Conservation (phyloP, 2,113 vertebrate species). For the Nanorana parkeri region DNA sequence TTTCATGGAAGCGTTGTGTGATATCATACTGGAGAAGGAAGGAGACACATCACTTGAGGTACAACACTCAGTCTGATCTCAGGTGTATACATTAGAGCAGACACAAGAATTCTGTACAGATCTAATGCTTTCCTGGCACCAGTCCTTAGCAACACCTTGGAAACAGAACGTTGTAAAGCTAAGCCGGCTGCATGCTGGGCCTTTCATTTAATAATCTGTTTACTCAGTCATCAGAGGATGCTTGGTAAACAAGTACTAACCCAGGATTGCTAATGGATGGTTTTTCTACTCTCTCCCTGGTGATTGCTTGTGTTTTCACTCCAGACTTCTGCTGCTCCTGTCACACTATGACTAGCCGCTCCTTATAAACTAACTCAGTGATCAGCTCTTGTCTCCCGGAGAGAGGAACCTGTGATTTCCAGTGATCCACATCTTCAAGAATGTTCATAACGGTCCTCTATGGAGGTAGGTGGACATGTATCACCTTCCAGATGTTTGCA, state of each 20-base stretch:
- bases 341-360: background rate
- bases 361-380: background rate
- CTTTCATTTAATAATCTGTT: slow-evolving; percentile 10
- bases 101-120: background rate
- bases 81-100: background rate
- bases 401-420: background rate
- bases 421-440: background rate
- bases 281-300: background rate
- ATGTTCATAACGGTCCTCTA: slow-evolving; percentile 53
- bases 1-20: too few relatives aligned
- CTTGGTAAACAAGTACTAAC: slow-evolving; percentile 13
- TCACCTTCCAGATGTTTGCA: too few relatives aligned
- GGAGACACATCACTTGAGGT: background rate
- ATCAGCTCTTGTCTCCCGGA: background rate
- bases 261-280: background rate
- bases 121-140: background rate
- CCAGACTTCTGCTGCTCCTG: background rate
- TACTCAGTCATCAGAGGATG: background rate
- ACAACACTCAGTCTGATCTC: background rate
- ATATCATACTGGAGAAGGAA: background rate
- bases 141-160: slow-evolving; percentile 16
- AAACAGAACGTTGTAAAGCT: slow-evolving; percentile 19
- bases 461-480: slow-evolving; percentile 10
- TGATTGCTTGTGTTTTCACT: background rate
- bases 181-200: background rate